Base-by-base conservation (phyloP, 2,888 invertebrate species). In the Eueremaeus valkanovi region DNA sequence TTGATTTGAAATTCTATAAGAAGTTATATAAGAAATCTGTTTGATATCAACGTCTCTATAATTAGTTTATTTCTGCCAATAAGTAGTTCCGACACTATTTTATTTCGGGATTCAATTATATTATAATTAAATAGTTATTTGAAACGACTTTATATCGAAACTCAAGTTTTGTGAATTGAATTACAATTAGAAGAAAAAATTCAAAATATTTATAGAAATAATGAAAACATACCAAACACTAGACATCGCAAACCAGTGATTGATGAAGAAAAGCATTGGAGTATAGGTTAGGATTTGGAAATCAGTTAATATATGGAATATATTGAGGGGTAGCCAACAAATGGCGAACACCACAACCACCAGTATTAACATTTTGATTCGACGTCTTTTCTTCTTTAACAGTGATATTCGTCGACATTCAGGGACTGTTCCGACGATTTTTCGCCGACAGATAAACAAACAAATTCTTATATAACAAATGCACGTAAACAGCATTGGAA, bases 301-400 rank as follows among this genome's bases (percentile, higher is more conserved):
- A 77, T 83, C 82, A 11, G 82, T 82, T 51, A 84, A 80, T 79
- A 97, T 89, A 85, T 96, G 95, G 85, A 95, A 96, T 45, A 91
- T 87, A 84, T 96, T 95, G 84, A 92, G 94, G 0, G 96, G 96
- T 73, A 96, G 87, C 96, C 96, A 97, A 84, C 96, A 96, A 0
- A 95, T 90, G 42, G 91, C 94, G 83, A 96, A 96, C 82, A 95
- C 95, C 58, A 92, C 87, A 80, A 96, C 95, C 11, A 96, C 94
- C 0, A 94, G 92, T 80, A 96, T 93, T 93, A 97, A 94, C 93
- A 95, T 94, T 29, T 72, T 70, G 24, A 75, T 63, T 13, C 75
- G 49, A 16, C 49, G 55, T 16, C 45, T 72, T 33, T 76, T 76
- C 3, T 63, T 8, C 31, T 61, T 27, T 0, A 73, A 24, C n/a